These are phyloP conservation scores for Mus minutoides DNA, from an alignment of 2,797 vertebrate genomes.

Conservation along the genomic window DNA sequence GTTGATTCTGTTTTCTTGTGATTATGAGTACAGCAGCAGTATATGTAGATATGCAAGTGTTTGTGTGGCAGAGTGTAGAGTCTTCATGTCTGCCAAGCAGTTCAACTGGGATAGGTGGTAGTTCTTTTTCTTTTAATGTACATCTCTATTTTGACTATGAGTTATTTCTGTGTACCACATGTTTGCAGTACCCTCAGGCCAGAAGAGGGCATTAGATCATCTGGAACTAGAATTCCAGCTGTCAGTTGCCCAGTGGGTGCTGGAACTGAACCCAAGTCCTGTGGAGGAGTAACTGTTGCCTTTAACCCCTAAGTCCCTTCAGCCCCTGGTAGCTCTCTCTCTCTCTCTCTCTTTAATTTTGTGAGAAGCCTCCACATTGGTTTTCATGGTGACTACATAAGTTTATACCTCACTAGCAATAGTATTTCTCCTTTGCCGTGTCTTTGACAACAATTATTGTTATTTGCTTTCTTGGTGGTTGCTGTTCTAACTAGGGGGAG, in stretches of 20 bases:
- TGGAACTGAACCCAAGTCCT: not conserved
- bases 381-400: not conserved
- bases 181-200: not conserved
- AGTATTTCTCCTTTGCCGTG: not conserved
- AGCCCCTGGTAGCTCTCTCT: not conserved
- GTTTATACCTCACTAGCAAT: not conserved
- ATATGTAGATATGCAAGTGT: not conserved
- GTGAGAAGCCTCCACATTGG: not conserved
- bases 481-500: not conserved
- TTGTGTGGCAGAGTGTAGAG: not conserved
- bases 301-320: not conserved
- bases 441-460: not conserved
- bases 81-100: not conserved
- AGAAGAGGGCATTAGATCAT: not conserved
- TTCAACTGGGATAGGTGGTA: not conserved
- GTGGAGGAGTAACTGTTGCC: not conserved
- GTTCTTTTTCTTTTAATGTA: not conserved
- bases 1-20: not conserved
- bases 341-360: not conserved
- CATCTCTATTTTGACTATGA: not conserved
- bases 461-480: not conserved
- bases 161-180: not conserved
- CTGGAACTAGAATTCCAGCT: not conserved
- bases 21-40: too few relatives aligned
- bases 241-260: not conserved